These are phyloP conservation scores for Onchidella celtica DNA, from an alignment of 2,888 invertebrate species.

Conservation along the genomic window DNA sequence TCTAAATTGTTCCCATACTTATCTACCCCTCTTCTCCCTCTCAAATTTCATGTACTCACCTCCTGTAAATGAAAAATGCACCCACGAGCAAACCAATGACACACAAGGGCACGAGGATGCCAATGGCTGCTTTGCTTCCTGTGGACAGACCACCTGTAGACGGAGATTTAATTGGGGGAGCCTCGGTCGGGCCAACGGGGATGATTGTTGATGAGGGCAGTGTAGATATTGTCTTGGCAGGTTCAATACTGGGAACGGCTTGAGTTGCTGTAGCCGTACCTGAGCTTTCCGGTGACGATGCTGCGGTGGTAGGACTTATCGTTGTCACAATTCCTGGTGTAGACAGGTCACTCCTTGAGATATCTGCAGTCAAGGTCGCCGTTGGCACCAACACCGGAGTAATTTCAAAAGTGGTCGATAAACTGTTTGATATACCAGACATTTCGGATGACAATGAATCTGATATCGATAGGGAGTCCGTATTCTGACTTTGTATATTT, in stretches of 20 bases:
- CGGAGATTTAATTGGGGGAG: not conserved
- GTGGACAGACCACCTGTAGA: conserved; percentile 23
- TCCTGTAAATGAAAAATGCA: conserved; percentile 15
- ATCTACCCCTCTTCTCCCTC: not conserved
- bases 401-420: too few relatives aligned
- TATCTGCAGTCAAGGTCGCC: too few relatives aligned
- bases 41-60: conserved; percentile 10
- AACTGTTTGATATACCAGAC: too few relatives aligned
- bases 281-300: not conserved
- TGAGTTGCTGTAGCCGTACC: not conserved
- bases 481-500: too few relatives aligned
- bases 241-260: not conserved
- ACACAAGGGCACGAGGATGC: conserved; percentile 1
- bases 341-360: too few relatives aligned
- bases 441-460: too few relatives aligned
- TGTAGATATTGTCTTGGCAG: not conserved
- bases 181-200: not conserved
- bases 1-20: not conserved
- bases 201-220: not conserved
- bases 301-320: too few relatives aligned
- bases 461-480: too few relatives aligned
- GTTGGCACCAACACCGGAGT: too few relatives aligned
- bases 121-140: conserved; percentile 33
- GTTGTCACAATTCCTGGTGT: too few relatives aligned
- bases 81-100: conserved; percentile 5